phyloP scores from a whole-genome alignment of 2,888 invertebrate genomes.

The Drepana falcataria region DNA sequence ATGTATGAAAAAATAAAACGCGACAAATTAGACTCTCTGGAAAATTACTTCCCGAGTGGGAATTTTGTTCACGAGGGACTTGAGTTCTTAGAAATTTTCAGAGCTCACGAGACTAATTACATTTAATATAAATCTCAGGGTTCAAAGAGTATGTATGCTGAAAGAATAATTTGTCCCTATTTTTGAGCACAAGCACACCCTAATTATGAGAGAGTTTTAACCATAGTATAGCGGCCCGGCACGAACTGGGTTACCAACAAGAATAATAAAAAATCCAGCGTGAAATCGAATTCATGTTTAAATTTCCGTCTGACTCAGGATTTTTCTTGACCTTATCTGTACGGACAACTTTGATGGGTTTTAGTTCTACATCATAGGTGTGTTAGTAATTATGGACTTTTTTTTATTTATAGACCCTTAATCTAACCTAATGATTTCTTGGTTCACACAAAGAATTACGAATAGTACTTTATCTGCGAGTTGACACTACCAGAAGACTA shows the following conservation, averaged over 20 bases:
- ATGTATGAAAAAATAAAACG: background rate
- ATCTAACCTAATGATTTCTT: no score
- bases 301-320: no score
- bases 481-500: no score
- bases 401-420: no score
- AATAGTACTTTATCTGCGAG: no score
- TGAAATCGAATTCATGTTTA: no score
- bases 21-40: background rate
- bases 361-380: no score
- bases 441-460: no score
- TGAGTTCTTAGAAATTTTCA: background rate
- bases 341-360: no score
- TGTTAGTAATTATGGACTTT: no score
- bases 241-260: conserved; percentile 4
- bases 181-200: conserved; percentile 3
- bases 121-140: background rate
- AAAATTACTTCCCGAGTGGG: background rate
- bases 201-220: background rate
- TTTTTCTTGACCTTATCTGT: no score
- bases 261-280: no score
- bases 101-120: background rate
- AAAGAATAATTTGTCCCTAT: conserved; percentile 3
- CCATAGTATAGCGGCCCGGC: conserved; percentile 12
- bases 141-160: background rate
- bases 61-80: background rate